A percentile compares a stretch with the other conserved stretches of the same genome.
Evolutionary conservation across 2,888 invertebrate species (phyloP).

Genomic region (Himalopsyche kuldschensis): DNA sequence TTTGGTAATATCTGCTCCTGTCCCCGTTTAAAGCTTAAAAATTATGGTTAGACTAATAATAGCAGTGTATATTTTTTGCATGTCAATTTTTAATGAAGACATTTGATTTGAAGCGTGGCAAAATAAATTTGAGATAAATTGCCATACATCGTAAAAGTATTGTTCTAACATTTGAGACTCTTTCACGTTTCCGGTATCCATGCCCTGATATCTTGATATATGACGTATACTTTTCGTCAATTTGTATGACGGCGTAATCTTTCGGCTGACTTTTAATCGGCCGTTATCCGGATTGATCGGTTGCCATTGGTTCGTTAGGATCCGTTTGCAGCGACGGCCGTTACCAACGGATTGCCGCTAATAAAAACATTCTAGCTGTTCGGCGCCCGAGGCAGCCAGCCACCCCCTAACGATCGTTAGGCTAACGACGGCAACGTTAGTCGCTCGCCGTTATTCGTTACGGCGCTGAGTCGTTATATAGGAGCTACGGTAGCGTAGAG

Average conservation of each 20-base stretch:
- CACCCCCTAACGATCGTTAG: constrained; percentile 1
- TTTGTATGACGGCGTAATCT: neutral
- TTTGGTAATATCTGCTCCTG: no score
- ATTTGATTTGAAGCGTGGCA: no score
- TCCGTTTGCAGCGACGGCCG: neutral
- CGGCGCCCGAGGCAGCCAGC: neutral
- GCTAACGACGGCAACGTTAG: neutral
- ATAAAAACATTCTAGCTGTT: constrained; percentile 29
- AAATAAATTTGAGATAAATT: no score
- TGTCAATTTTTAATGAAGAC: no score
- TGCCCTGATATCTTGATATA: no score
- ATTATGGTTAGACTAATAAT: no score
- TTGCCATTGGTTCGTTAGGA: neutral
- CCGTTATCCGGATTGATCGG: neutral
- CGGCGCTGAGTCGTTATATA: neutral
- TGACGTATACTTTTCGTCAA: neutral
- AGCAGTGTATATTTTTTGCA: no score
- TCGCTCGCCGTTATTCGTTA: constrained; percentile 1
- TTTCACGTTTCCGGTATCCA: neutral
- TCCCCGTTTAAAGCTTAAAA: no score
- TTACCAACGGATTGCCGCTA: constrained; percentile 21
- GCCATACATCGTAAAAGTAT: no score
- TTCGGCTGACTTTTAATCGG: neutral
- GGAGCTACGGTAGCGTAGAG: neutral
- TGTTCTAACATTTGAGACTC: no score